Evolutionary conservation across 2,797 vertebrate genomes (phyloP).

Genomic region (Lacerta agilis): DNA sequence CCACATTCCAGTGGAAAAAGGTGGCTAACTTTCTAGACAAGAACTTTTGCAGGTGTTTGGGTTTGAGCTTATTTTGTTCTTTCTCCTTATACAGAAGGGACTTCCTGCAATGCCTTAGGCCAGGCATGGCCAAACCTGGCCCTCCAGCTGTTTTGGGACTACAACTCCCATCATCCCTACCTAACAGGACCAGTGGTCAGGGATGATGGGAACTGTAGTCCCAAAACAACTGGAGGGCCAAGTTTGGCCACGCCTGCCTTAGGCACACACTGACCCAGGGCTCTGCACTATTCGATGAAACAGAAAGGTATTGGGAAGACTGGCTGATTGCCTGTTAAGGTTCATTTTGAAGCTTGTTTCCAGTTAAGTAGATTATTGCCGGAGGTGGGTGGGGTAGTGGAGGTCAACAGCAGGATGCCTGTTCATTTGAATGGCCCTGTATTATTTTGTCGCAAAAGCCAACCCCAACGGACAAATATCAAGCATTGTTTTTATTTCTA

Average conservation of each 20-base stretch:
- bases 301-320: conserved; percentile 14
- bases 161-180: too few relatives aligned
- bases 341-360: conserved; percentile 36
- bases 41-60: conserved; percentile 61
- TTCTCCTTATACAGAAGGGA: conserved; percentile 62
- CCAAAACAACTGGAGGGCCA: too few relatives aligned
- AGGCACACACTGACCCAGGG: conserved; percentile 57
- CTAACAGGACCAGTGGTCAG: too few relatives aligned
- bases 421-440: conserved; percentile 23
- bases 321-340: conserved; percentile 20
- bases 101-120: conserved; percentile 27
- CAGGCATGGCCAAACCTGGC: too few relatives aligned
- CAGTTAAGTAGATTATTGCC: neutral
- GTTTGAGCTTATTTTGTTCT: conserved; percentile 61
- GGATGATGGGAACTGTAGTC: too few relatives aligned
- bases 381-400: too few relatives aligned
- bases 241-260: conserved; percentile 9
- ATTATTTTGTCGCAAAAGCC: neutral
- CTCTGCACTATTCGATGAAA: conserved; percentile 52
- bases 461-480: neutral
- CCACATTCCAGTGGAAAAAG: conserved; percentile 59
- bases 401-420: neutral
- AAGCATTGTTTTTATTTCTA: neutral
- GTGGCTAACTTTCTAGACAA: conserved; percentile 49
- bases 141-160: too few relatives aligned